phyloP scores from a whole-genome alignment of 2,888 invertebrate species.

The Tortrix viridana region DNA sequence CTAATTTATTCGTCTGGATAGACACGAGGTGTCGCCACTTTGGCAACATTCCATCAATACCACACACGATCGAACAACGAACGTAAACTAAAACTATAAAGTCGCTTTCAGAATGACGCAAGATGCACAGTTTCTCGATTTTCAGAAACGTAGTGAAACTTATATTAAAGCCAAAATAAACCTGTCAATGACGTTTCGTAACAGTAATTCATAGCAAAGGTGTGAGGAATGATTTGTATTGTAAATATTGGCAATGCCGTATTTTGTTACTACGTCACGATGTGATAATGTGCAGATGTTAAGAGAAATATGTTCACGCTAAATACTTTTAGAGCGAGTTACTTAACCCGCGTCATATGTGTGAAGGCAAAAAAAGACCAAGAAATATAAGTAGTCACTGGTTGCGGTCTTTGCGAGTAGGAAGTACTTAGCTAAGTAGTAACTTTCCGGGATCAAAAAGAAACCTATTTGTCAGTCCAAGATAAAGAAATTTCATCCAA shows the following conservation, averaged over 20 bases:
- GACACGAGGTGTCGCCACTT: conserved; percentile 73
- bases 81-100: conserved; percentile 41
- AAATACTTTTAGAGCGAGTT: conserved; percentile 25
- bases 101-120: conserved; percentile 42
- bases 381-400: no score
- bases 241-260: conserved; percentile 50
- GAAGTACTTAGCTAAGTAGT: no score
- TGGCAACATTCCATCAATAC: conserved; percentile 72
- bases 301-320: conserved; percentile 31
- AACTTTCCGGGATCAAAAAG: no score
- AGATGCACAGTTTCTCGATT: conserved; percentile 50
- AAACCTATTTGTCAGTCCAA: no score
- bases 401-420: no score
- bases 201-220: conserved; percentile 51
- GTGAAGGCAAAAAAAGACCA: no score
- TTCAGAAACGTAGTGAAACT: conserved; percentile 66
- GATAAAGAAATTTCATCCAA: no score
- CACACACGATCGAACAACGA: conserved; percentile 44
- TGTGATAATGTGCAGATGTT: conserved; percentile 31
- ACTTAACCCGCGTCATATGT: conserved; percentile 20
- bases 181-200: conserved; percentile 70
- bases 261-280: conserved; percentile 30
- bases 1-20: conserved; percentile 81
- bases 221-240: conserved; percentile 54
- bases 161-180: conserved; percentile 79